Conservation (phyloP, 2,888 invertebrate genomes). For the Agrochola litura region DNA sequence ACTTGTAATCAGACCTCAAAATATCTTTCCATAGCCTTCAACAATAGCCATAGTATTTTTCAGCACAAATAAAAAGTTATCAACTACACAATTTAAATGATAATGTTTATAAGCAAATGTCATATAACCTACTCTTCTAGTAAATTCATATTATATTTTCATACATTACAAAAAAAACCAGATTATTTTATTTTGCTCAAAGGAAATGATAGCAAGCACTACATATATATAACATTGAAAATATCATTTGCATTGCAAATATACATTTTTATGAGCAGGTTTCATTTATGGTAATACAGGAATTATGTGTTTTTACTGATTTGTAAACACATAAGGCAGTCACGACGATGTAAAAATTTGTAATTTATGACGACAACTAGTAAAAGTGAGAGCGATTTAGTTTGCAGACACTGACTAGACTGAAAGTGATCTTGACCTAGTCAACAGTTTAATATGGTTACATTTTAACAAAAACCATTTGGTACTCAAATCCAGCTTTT, state of each 20-base stretch:
- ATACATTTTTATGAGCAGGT: slow-evolving; percentile 22
- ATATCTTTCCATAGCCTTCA: background rate
- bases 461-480: background rate
- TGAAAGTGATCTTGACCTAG: slow-evolving; percentile 18
- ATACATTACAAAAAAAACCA: slow-evolving; percentile 15
- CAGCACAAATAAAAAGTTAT: background rate
- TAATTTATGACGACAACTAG: background rate
- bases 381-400: slow-evolving; percentile 7
- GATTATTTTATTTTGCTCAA: slow-evolving; percentile 27
- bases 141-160: slow-evolving; percentile 27
- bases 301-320: background rate
- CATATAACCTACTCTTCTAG: slow-evolving; percentile 12
- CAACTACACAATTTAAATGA: slow-evolving; percentile 31
- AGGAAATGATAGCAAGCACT: slow-evolving; percentile 36
- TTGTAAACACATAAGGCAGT: background rate
- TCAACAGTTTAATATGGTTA: background rate
- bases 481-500: background rate
- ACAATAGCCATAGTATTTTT: slow-evolving; percentile 1
- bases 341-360: background rate
- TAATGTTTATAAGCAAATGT: slow-evolving; percentile 64
- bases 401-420: slow-evolving; percentile 7
- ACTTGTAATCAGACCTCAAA: background rate
- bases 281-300: slow-evolving; percentile 31
- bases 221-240: slow-evolving; percentile 38
- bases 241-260: slow-evolving; percentile 61